Base-by-base conservation (phyloP, 2,113 vertebrate genomes). In the Anguilla japonica region DNA sequence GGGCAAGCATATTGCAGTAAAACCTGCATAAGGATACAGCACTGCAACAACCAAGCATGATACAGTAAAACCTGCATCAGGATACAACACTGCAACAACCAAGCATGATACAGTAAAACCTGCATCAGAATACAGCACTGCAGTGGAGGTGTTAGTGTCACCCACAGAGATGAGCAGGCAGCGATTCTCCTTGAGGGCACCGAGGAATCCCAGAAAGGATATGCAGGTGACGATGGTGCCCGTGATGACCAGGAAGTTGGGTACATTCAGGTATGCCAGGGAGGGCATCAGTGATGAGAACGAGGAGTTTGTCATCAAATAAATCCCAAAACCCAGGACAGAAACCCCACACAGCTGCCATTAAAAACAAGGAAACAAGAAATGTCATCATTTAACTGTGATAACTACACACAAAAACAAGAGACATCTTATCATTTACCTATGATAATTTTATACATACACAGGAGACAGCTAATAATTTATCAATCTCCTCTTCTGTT, bases 191-290 rank as follows among this genome's bases (percentile, higher is more conserved):
- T 96, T 97, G 83, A 97, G 96, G 7, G 97, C 96, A 0, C 97
- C 97, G 90, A 97, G 95, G 90, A 97, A 98, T 8, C 97, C 97
- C 85, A 98, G 92, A 91, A 98, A 97, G 84, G 97, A 97, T 71
- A 98, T 90, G 2, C 97, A 97, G 89, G 97, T 96, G 91, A 97
- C 96, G 87, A 97, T 83, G 56, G 96, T 96, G 67, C 97, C 97
- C 3, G 94, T 90, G 79, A 95, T 92, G 91, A 97, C 85, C 46
- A 98, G 92, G 0, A 90, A 79, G 88, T 94, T 97, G 89, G 95
- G 91, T 1, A 95, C 1, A 0, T 92, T 96, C 41, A 97, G 39
- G 6, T 43, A 91, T 34, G 93, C 88, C 43, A 96, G 5, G 0
- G 81, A 87, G 0, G 94, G 94, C n/a, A 94, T 90, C 22, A 98